These are phyloP conservation scores for Carassius gibelio DNA, from an alignment of 2,113 vertebrate genomes.

Conservation along the genomic window DNA sequence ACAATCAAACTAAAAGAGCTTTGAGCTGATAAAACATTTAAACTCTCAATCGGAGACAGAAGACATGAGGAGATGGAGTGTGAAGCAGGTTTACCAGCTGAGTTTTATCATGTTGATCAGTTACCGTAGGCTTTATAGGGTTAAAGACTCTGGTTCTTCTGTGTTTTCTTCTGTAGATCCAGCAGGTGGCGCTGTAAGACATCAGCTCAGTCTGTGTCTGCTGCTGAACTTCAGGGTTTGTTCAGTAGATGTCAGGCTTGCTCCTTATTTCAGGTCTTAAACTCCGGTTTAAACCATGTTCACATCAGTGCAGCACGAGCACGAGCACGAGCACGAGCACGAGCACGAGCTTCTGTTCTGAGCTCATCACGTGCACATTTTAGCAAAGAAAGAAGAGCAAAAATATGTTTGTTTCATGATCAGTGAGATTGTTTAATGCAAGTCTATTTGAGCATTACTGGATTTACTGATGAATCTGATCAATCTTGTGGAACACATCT, in stretches of 20 bases:
- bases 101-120: no score
- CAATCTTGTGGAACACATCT: not conserved
- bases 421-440: no score
- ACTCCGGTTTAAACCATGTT: not conserved
- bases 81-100: no score
- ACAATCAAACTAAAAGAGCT: no score
- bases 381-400: not conserved
- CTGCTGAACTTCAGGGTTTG: not conserved
- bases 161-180: not conserved
- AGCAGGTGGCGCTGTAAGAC: slow-evolving; percentile 4
- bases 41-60: not conserved
- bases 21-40: no score
- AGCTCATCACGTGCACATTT: not conserved
- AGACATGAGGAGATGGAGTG: no score
- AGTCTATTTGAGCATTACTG: no score
- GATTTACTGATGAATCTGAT: not conserved
- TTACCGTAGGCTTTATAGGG: no score
- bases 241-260: not conserved
- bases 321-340: no score
- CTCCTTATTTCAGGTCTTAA: not conserved
- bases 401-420: not conserved
- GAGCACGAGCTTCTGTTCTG: not conserved
- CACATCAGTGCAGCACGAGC: not conserved
- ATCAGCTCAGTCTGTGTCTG: not conserved
- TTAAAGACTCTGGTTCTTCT: no score